Percentiles rank a stretch among this genome's conserved stretches.
Evolutionary conservation across 2,113 vertebrate species (phyloP).

Genomic region (Chloroceryle aenea): DNA sequence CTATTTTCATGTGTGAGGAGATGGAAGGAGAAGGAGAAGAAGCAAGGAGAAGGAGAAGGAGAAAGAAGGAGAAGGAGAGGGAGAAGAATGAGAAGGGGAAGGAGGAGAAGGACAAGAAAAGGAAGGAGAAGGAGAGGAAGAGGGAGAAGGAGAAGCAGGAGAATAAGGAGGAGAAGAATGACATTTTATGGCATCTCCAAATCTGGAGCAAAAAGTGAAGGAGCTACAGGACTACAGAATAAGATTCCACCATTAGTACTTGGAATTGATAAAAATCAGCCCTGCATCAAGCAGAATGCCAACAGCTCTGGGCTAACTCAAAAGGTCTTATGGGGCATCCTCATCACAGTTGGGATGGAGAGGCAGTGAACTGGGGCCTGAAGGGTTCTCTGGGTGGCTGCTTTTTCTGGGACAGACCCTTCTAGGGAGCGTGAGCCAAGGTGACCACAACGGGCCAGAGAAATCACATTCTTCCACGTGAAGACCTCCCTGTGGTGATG

Average conservation of each 20-base stretch:
- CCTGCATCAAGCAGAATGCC: not conserved
- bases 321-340: not conserved
- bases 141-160: too few relatives aligned
- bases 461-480: not conserved
- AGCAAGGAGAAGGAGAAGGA: too few relatives aligned
- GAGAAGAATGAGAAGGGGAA: too few relatives aligned
- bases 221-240: accelerated
- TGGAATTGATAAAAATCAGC: not conserved
- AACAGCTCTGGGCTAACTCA: not conserved
- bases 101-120: too few relatives aligned
- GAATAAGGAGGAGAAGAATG: not conserved
- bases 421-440: not conserved
- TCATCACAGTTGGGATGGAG: not conserved
- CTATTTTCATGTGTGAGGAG: not conserved
- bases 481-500: not conserved
- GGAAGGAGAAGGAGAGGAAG: too few relatives aligned
- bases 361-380: not conserved
- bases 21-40: not conserved
- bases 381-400: not conserved
- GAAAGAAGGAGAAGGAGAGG: too few relatives aligned
- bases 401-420: not conserved
- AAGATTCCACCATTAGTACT: not conserved
- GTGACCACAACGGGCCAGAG: not conserved
- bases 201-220: not conserved
- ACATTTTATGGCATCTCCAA: not conserved